Percentiles rank a stretch among this genome's conserved stretches.
Evolutionary conservation across 2,797 vertebrate species (phyloP).

Genomic region (Glyptemys insculpta): DNA sequence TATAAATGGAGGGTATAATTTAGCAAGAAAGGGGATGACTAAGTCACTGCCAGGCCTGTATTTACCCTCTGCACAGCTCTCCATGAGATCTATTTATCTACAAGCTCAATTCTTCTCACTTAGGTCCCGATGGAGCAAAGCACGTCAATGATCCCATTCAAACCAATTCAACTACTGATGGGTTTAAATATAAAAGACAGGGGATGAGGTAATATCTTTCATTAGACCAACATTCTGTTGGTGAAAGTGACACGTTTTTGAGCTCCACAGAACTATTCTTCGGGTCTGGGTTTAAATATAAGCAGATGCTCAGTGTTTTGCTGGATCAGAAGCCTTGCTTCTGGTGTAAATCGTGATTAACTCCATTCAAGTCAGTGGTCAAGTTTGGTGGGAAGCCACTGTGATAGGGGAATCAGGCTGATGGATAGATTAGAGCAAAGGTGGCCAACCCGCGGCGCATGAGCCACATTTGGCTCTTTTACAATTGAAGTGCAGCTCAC

Average conservation of each 20-base stretch:
- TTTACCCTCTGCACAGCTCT: not conserved
- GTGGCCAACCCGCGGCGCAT: no score
- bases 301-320: fast-evolving
- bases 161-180: not conserved
- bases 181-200: not conserved
- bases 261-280: not conserved
- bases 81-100: not conserved
- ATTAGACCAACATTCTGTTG: not conserved
- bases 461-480: no score
- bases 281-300: fast-evolving
- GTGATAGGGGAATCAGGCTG: not conserved
- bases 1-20: not conserved
- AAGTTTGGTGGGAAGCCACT: not conserved
- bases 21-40: not conserved
- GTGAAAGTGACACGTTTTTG: not conserved
- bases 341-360: not conserved
- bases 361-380: not conserved
- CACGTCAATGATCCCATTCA: not conserved
- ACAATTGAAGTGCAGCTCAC: no score
- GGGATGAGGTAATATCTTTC: not conserved
- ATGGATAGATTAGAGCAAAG: not conserved
- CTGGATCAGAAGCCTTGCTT: not conserved
- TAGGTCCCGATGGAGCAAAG: not conserved
- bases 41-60: not conserved
- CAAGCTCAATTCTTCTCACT: not conserved